Evolutionary conservation across 2,113 vertebrate genomes (phyloP).

Genomic region (Hypanus sabinus): DNA sequence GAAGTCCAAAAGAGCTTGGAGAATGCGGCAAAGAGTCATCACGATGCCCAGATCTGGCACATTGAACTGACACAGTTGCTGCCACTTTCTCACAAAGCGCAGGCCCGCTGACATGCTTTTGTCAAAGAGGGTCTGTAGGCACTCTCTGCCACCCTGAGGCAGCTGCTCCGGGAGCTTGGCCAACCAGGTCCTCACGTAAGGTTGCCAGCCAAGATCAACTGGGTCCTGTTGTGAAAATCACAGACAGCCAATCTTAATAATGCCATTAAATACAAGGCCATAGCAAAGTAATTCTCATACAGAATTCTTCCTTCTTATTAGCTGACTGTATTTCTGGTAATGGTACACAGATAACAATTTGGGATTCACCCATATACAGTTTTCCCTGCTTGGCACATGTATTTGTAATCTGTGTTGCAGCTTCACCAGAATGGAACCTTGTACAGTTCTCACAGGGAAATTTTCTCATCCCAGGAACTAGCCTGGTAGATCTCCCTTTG

Average conservation of each 20-base stretch:
- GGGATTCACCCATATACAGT: neutral
- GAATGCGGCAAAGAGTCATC: constrained; percentile 52
- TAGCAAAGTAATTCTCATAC: neutral
- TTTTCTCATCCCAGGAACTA: too few relatives aligned
- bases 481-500: too few relatives aligned
- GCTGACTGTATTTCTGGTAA: neutral
- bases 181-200: constrained; percentile 49
- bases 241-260: neutral
- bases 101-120: constrained; percentile 44
- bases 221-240: constrained; percentile 43
- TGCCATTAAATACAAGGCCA: neutral
- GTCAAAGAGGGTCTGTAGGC: constrained; percentile 45
- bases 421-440: too few relatives aligned
- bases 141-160: constrained; percentile 41
- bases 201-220: constrained; percentile 49
- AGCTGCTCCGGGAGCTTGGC: constrained; percentile 42
- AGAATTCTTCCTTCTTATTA: too few relatives aligned
- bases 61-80: constrained; percentile 44
- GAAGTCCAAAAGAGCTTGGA: constrained; percentile 52
- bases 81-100: constrained; percentile 44
- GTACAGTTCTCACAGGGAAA: too few relatives aligned
- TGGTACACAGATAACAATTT: neutral
- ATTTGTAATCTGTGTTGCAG: too few relatives aligned
- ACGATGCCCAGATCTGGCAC: constrained; percentile 44
- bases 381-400: too few relatives aligned